Conservation (phyloP, 2,888 invertebrate species). For the Macrostomum cliftonense region DNA sequence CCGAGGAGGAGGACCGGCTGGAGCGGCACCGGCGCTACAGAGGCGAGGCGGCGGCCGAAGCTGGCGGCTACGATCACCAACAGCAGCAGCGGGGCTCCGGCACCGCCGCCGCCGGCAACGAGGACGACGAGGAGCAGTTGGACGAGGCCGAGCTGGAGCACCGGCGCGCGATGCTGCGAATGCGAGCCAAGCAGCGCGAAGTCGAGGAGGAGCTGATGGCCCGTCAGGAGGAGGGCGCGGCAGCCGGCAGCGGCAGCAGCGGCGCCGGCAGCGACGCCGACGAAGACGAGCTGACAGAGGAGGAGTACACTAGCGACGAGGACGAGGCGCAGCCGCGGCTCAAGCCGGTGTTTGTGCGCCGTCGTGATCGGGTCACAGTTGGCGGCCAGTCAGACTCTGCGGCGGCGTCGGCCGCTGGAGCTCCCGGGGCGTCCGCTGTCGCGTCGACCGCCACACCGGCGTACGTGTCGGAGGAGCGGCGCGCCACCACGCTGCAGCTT, state of each 20-base stretch:
- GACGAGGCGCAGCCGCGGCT: constrained; percentile 59
- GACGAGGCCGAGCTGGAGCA: constrained; percentile 16
- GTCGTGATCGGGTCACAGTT: constrained; percentile 34
- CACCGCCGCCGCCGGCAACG: constrained; percentile 15
- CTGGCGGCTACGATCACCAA: constrained; percentile 15
- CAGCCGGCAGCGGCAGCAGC: constrained; percentile 18
- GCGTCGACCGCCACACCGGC: too few relatives aligned
- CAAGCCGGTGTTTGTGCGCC: constrained; percentile 81
- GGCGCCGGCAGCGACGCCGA: constrained; percentile 32
- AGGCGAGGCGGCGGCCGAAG: constrained; percentile 23
- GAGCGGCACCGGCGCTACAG: constrained; percentile 21
- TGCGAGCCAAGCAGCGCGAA: constrained; percentile 11
- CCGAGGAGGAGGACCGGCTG: constrained; percentile 18
- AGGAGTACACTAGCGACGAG: constrained; percentile 45
- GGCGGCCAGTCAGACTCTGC: neutral
- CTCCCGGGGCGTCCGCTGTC: too few relatives aligned
- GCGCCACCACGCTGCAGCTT: constrained; percentile 39
- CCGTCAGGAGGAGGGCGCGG: neutral
- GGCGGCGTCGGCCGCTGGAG: neutral
- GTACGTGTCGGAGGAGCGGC: too few relatives aligned
- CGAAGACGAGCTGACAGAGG: constrained; percentile 48
- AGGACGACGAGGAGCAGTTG: constrained; percentile 24
- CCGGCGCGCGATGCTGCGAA: constrained; percentile 15
- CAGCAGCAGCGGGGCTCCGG: constrained; percentile 15
- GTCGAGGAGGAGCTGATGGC: constrained; percentile 9